These are phyloP conservation scores for Nanger granti DNA, from an alignment of 2,113 vertebrate species.

Conservation along the genomic window DNA sequence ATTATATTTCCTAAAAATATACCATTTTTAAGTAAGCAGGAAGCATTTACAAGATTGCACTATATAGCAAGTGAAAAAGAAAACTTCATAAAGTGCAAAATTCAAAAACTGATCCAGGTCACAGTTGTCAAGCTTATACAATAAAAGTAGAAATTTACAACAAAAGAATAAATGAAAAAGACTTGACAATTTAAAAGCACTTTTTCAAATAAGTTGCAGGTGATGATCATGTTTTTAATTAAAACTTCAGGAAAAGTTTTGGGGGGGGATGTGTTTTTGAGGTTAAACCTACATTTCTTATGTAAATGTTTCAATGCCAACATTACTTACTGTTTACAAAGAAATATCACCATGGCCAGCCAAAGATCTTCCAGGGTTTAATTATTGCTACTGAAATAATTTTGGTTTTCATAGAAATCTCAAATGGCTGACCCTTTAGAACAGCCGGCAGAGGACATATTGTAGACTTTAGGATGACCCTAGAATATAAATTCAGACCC, in stretches of 20 bases:
- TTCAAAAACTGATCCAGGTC: background rate
- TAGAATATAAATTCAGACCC: conserved; percentile 25
- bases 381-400: conserved; percentile 18
- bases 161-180: background rate
- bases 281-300: background rate
- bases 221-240: background rate
- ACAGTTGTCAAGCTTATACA: background rate
- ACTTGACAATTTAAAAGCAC: background rate
- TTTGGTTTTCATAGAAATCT: conserved; percentile 32
- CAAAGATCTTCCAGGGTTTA: background rate
- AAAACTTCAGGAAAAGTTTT: background rate
- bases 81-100: background rate
- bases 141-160: background rate
- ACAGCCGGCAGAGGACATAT: background rate
- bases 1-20: background rate
- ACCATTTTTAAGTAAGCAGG: background rate
- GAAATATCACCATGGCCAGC: background rate
- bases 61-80: background rate
- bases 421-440: conserved; percentile 6
- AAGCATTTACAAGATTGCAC: background rate
- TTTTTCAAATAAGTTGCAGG: background rate
- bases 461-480: background rate
- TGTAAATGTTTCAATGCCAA: background rate
- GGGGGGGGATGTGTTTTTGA: background rate
- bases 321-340: conserved; percentile 15